Evolutionary conservation across 2,113 vertebrate species (phyloP).

Genomic region (Antidorcas marsupialis): DNA sequence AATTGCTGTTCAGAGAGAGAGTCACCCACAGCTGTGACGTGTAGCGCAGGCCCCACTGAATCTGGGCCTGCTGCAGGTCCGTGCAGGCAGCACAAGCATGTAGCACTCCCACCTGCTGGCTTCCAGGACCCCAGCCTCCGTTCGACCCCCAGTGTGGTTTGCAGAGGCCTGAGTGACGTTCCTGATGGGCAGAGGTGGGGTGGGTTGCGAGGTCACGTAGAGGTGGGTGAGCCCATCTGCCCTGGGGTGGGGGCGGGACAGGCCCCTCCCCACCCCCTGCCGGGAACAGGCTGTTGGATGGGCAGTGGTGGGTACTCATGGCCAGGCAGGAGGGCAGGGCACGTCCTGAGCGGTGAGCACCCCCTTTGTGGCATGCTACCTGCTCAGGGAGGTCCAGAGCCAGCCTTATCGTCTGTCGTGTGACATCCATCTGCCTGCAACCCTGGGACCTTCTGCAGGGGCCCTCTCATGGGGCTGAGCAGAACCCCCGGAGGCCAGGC

Average conservation of each 20-base stretch:
- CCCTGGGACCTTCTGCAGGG: not conserved
- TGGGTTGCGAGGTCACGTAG: no score
- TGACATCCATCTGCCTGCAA: rapidly evolving
- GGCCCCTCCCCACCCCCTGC: rapidly evolving
- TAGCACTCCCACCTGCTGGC: not conserved
- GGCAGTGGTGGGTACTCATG: rapidly evolving
- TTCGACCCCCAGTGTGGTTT: not conserved
- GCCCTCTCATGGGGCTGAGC: not conserved
- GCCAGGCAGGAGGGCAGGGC: not conserved
- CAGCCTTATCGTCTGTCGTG: rapidly evolving
- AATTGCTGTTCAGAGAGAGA: not conserved
- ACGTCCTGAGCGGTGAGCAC: rapidly evolving
- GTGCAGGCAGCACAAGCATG: rapidly evolving
- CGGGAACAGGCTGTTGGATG: not conserved
- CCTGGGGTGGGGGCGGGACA: not conserved
- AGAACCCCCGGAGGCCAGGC: not conserved
- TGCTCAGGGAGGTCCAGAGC: not conserved
- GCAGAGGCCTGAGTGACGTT: no score
- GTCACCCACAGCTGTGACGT: not conserved
- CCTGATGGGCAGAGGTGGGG: not conserved
- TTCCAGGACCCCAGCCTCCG: no score
- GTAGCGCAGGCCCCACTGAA: not conserved
- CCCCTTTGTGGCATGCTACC: not conserved
- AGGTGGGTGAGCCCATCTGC: not conserved
- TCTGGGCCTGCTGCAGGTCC: not conserved